Conservation (phyloP, 2,113 vertebrate genomes). For the Rhinichthys klamathensis region DNA sequence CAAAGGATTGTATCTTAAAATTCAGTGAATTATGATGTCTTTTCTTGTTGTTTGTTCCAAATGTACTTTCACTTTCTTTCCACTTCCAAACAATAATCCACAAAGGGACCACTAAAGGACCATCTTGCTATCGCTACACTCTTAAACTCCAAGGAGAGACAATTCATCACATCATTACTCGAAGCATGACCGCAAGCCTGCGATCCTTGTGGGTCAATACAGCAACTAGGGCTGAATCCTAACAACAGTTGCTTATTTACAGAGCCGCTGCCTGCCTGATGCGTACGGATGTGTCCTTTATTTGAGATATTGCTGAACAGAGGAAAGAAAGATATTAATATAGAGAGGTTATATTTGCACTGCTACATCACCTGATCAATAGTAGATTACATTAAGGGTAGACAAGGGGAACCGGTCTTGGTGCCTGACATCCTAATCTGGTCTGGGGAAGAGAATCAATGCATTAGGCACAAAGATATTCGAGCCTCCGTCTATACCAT, state of each 20-base stretch:
- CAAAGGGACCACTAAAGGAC: conserved; percentile 1
- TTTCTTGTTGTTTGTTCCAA: background rate
- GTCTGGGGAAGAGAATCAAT: conserved; percentile 63
- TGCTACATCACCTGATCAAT: conserved; percentile 54
- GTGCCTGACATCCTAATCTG: conserved; percentile 61
- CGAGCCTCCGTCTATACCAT: conserved; percentile 35
- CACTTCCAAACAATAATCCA: conserved; percentile 41
- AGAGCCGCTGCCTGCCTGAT: conserved; percentile 16
- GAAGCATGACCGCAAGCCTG: conserved; percentile 50
- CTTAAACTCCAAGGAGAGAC: conserved; percentile 54
- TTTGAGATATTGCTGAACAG: conserved; percentile 18
- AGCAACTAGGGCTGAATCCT: conserved; percentile 29
- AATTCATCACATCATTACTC: conserved; percentile 63
- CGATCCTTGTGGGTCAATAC: conserved; percentile 48
- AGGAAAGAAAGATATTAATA: conserved; percentile 14
- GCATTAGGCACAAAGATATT: conserved; percentile 58
- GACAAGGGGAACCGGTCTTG: conserved; percentile 35
- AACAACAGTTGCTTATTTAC: conserved; percentile 44
- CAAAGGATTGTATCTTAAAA: background rate
- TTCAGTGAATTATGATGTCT: background rate
- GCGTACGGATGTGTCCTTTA: conserved; percentile 2
- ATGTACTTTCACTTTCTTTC: background rate
- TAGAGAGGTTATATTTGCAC: conserved; percentile 47
- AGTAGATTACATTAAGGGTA: conserved; percentile 55
- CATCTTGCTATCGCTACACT: conserved; percentile 20